Evolutionary conservation across 2,888 invertebrate genomes (phyloP), one percentile per base, ranked within the genome.

Genomic region (Ganaspis brasiliensis): DNA sequence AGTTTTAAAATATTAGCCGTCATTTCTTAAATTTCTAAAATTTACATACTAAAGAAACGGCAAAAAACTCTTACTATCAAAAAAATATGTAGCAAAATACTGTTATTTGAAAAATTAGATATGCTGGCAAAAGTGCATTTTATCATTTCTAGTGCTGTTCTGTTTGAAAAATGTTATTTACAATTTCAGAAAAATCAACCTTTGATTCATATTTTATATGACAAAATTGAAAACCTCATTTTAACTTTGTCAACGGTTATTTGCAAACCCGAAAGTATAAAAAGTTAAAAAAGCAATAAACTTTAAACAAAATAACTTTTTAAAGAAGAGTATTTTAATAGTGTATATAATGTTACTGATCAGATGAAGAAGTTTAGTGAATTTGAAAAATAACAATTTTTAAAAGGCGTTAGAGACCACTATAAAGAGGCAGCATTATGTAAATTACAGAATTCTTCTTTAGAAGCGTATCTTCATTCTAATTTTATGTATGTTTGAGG

Each of bases 341-440:
- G 16, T 16, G n/a, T 49, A 2, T 6, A 49, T 49, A 49, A 49
- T 49, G n/a, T 49, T 49, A n/a, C 16, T 0, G n/a, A 49, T 49
- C 49, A n/a, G 16, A 49, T 49, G 49, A 49, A 49, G 31, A 49
- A 49, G 49, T 49, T 49, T 6, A 49, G n/a, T 49, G 49, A 49
- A 49, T n/a, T 49, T 6, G 49, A 49, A 49, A 49, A 49, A 49
- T 49, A n/a, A 16, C 49, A 49, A 49, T 49, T 49, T 49, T 49
- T 49, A 16, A 49, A 49, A 49, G 3, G 49, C 49, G 49, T 49
- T 49, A 14, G n/a, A 2, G 16, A 49, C 6, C 49, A 49, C 2
- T 49, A 49, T 49, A 49, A 49, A 49, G 49, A 49, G 5, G 16
- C n/a, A 49, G 49, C n/a, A 1, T 16, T 49, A 16, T 12, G 8